Evolutionary conservation across 1,140 invertebrate species (phyloP).

Genomic region (Hyposmocoma kahamanoa): DNA sequence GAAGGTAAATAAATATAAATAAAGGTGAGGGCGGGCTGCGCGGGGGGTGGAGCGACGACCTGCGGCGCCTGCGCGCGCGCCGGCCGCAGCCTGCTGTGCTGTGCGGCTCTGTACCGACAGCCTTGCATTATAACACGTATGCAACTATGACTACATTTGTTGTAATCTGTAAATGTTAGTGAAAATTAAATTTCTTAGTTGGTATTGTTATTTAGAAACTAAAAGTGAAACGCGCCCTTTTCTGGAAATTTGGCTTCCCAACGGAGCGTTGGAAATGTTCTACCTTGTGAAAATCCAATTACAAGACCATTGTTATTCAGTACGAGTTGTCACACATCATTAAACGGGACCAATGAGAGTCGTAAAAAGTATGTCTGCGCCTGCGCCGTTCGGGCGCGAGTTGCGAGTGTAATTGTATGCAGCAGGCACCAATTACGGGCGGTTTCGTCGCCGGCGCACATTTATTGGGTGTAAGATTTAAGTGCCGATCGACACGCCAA

Average conservation of each 20-base stretch:
- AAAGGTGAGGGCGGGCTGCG: slow-evolving; percentile 54
- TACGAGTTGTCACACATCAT: slow-evolving; percentile 59
- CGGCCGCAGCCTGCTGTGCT: slow-evolving; percentile 7
- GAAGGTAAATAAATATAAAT: slow-evolving; percentile 74
- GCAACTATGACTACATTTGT: slow-evolving; percentile 1
- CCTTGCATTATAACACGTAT: slow-evolving; percentile 3
- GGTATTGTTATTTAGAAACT: slow-evolving; percentile 5
- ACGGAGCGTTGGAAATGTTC: slow-evolving; percentile 43
- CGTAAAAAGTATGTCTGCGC: slow-evolving; percentile 65
- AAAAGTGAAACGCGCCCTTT: slow-evolving; percentile 10
- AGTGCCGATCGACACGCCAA: slow-evolving; percentile 61
- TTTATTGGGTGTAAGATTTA: slow-evolving; percentile 72
- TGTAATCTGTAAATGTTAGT: too few species aligned
- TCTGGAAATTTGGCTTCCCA: too few species aligned
- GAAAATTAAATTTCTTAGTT: too few species aligned
- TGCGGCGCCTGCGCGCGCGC: slow-evolving; percentile 46
- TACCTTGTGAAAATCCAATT: slow-evolving; percentile 63
- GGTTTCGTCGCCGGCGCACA: slow-evolving; percentile 48
- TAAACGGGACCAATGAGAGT: slow-evolving; percentile 66
- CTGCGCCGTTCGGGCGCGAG: slow-evolving; percentile 36
- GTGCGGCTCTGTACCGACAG: neutral
- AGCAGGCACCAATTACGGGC: slow-evolving; percentile 61
- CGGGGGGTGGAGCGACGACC: slow-evolving; percentile 36
- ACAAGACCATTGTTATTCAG: slow-evolving; percentile 58
- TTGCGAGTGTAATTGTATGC: slow-evolving; percentile 42